Percentiles rank a stretch among this genome's conserved stretches.
Conservation (phyloP, 2,888 invertebrate species). For the Anoplius nigerrimus region DNA sequence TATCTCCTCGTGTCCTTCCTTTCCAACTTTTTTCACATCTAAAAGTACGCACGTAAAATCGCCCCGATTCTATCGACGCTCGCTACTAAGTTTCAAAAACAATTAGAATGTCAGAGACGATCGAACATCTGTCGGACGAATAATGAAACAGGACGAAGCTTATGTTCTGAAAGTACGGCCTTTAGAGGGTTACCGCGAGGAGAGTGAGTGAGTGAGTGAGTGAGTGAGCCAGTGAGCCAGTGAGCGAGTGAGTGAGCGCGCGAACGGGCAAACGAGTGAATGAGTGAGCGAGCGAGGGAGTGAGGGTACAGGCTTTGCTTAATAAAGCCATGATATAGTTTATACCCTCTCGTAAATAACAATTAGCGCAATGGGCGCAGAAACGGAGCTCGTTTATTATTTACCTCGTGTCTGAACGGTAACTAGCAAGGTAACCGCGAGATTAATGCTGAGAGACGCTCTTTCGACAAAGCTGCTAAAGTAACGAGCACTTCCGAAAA, state of each 20-base stretch:
- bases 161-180: too few relatives aligned
- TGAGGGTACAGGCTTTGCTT: conserved; percentile 34
- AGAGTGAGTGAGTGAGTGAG: background rate
- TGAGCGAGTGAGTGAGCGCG: conserved; percentile 1
- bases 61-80: too few relatives aligned
- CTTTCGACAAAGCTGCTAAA: conserved; percentile 55
- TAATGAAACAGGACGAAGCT: too few relatives aligned
- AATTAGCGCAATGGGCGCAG: conserved; percentile 62
- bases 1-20: too few relatives aligned
- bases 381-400: conserved; percentile 57
- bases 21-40: too few relatives aligned
- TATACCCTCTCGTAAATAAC: conserved; percentile 69
- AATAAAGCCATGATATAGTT: conserved; percentile 66
- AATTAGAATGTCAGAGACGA: too few relatives aligned
- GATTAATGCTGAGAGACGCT: conserved; percentile 59
- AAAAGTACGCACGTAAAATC: too few relatives aligned
- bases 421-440: conserved; percentile 64
- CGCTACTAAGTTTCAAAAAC: too few relatives aligned
- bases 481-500: conserved; percentile 49
- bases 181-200: too few relatives aligned
- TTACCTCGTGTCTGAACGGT: conserved; percentile 50
- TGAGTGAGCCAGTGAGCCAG: too few relatives aligned
- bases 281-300: background rate
- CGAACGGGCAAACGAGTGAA: too few relatives aligned
- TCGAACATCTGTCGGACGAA: too few relatives aligned